phyloP scores from a whole-genome alignment of 2,888 invertebrate genomes.

The Pasiphila rectangulata region DNA sequence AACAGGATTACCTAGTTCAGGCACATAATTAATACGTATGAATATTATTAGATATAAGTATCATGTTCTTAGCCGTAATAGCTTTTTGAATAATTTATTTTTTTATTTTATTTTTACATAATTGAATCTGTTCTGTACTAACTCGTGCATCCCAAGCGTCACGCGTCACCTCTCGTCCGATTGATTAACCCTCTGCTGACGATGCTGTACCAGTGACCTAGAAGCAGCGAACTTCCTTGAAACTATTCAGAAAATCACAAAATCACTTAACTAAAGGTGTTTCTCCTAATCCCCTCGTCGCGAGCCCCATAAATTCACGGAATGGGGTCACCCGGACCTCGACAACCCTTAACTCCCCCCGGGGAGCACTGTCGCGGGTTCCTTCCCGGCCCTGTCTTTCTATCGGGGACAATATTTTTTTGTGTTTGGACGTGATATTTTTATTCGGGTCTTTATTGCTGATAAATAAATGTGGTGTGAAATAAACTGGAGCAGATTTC shows the following conservation, averaged over 20 bases:
- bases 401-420: conserved; percentile 6
- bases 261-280: conserved; percentile 10
- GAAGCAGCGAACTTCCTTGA: no score
- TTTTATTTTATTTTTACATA: no score
- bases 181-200: no score
- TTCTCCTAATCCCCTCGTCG: conserved; percentile 8
- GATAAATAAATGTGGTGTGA: conserved; percentile 2
- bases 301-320: not conserved
- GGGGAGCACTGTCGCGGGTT: not conserved
- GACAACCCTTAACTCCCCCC: not conserved
- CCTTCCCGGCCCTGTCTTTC: conserved; percentile 1
- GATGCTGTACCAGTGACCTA: no score
- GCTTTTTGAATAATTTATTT: no score
- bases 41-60: no score
- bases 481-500: not conserved
- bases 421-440: conserved; percentile 5
- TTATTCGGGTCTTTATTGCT: conserved; percentile 6
- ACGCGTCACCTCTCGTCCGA: no score
- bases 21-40: no score
- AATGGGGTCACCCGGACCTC: conserved; percentile 4
- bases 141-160: no score
- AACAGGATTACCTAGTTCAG: no score
- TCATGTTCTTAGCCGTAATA: no score
- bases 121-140: no score
- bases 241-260: conserved; percentile 3